phyloP scores from a whole-genome alignment of 2,113 vertebrate species.

The Cygnus buccinator region DNA sequence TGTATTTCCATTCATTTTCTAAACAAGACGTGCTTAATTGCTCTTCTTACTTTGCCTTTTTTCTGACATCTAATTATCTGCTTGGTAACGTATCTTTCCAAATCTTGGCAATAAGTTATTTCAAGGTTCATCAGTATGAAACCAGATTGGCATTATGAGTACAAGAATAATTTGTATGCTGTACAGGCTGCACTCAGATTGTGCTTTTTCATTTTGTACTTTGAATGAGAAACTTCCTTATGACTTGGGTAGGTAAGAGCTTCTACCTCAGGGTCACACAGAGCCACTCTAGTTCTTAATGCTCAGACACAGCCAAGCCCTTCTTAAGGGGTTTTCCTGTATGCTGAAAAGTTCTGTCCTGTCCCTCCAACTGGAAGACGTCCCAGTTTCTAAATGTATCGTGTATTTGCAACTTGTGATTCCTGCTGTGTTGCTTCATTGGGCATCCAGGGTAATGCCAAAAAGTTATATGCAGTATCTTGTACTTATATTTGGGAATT shows the following conservation, averaged over 20 bases:
- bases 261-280: background rate
- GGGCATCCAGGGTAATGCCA: background rate
- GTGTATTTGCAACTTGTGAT: background rate
- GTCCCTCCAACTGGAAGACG: background rate
- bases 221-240: background rate
- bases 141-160: background rate
- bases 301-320: background rate
- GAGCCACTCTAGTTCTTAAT: background rate
- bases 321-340: background rate
- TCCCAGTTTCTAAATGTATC: background rate
- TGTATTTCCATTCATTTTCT: background rate
- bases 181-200: background rate
- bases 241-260: background rate
- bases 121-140: background rate
- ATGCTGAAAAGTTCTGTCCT: background rate
- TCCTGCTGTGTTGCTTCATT: slow-evolving; percentile 1
- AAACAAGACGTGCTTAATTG: background rate
- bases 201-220: background rate
- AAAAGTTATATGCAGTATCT: background rate
- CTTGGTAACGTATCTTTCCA: background rate
- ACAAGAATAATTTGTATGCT: background rate
- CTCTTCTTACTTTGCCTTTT: background rate
- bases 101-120: background rate
- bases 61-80: background rate
- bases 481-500: background rate